Evolutionary conservation across 2,113 vertebrate species (phyloP), one percentile per base, ranked within the genome.

Genomic region (Dipodomys spectabilis): DNA sequence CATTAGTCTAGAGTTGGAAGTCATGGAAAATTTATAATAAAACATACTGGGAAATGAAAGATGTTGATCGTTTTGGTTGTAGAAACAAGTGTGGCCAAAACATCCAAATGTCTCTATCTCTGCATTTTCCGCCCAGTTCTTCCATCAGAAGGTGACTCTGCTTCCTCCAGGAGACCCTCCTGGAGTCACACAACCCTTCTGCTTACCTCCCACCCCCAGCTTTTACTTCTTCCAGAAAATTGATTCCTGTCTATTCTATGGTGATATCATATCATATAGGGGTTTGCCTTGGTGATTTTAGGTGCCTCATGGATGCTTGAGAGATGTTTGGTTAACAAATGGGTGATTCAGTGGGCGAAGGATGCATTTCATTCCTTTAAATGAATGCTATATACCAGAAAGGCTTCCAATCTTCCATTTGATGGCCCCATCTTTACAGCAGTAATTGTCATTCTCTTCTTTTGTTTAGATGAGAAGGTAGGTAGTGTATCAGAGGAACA

Each of bases 61-160:
- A 27, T 65, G 25, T 62, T 75, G 45, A 67, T 32, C 35, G 85
- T 85, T 90, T 57, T 71, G 22, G 18, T 53, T 82, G 12, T 65
- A 90, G 83, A 94, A 91, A 75, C 77, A 62, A 92, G 20, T 22
- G 4, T 45, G 49, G 27, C 3, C n/a, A 75, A 91, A 86, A 23
- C 32, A 77, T 2, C 3, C 1, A 53, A 9, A 71, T 64, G 60
- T 69, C 73, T 82, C 19, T 4, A 19, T 15, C 28, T 86, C 35
- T 71, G 13, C 13, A 25, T n/a, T 18, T 11, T 39, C 28, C 32
- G 7, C 30, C 6, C 60, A 35, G 32, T 4, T 64, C 35, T 12
- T 35, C 32, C 19, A 35, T 39, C 67, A n/a, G 45, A 60, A 0
- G 57, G 16, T 7, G 6, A 57, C 39, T 8, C 35, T 9, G 19